Evolutionary conservation across 53 echinoderm and acorn worm genomes (phyloP).

Genomic region (Arbacia lixula): DNA sequence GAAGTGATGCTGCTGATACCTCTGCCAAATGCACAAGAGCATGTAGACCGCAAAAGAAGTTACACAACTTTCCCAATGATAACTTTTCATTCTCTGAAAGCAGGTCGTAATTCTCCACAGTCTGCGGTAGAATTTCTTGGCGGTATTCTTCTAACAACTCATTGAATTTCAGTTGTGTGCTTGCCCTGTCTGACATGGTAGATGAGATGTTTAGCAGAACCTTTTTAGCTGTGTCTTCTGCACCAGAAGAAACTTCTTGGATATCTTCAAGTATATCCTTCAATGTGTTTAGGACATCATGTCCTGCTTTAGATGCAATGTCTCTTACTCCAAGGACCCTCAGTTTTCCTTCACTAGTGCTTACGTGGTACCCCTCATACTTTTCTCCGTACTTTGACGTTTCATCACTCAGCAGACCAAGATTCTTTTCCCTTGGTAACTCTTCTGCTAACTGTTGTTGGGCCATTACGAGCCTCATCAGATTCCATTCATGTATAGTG

Average conservation of each 20-base stretch:
- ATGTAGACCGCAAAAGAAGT: conserved; percentile 71
- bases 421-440: conserved; percentile 17
- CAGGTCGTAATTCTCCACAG: conserved; percentile 50
- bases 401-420: conserved; percentile 67
- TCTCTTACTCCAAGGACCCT: conserved; percentile 61
- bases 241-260: conserved; percentile 5
- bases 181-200: conserved; percentile 68
- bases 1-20: conserved; percentile 28
- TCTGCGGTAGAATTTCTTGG: conserved; percentile 48
- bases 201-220: conserved; percentile 63
- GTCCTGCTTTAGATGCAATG: conserved; percentile 56
- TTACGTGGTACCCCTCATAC: conserved; percentile 45
- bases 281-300: conserved; percentile 67
- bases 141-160: conserved; percentile 65
- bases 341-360: conserved; percentile 27
- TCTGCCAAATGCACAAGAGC: conserved; percentile 66
- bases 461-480: background rate
- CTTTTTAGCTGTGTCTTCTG: conserved; percentile 34
- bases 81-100: conserved; percentile 51
- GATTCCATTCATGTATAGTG: background rate
- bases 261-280: conserved; percentile 60
- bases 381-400: conserved; percentile 55
- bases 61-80: conserved; percentile 59
- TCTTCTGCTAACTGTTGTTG: conserved; percentile 62
- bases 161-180: conserved; percentile 64